Conservation (phyloP, 2,888 invertebrate genomes). For the Microplitis deprimator region DNA sequence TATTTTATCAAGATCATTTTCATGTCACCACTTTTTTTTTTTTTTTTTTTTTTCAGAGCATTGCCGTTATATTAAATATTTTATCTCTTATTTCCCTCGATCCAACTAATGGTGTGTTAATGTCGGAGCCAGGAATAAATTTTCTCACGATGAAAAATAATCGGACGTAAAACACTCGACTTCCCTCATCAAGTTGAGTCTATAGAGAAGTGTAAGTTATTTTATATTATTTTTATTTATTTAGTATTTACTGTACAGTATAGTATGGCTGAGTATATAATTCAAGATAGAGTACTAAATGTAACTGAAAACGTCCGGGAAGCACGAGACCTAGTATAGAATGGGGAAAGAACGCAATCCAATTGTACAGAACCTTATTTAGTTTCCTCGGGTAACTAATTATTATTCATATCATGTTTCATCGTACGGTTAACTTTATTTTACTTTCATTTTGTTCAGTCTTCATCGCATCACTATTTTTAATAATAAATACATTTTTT, state of each 20-base stretch:
- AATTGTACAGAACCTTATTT: conserved; percentile 11
- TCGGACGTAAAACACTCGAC: not conserved
- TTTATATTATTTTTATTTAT: not conserved
- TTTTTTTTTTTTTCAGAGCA: not conserved
- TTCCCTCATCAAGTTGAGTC: not conserved
- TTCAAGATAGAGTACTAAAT: not conserved
- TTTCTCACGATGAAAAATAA: conserved; percentile 1
- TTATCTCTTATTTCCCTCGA: not conserved
- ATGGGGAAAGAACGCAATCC: not conserved
- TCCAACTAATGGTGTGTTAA: not conserved
- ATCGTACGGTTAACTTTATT: not conserved
- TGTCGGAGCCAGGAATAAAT: not conserved
- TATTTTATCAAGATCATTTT: conserved; percentile 8
- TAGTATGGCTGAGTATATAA: not conserved
- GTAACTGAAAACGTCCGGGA: conserved; percentile 1
- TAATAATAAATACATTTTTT: not conserved
- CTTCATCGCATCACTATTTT: not conserved
- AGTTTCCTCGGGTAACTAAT: not conserved
- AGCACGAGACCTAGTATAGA: not conserved
- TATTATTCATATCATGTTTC: conserved; percentile 11
- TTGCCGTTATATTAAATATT: not conserved
- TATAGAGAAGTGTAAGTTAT: not conserved
- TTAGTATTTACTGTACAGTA: not conserved
- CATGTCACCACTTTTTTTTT: conserved; percentile 3
- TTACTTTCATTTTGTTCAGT: not conserved